Base-by-base conservation (phyloP, 2,113 vertebrate species). In the Scortum barcoo region DNA sequence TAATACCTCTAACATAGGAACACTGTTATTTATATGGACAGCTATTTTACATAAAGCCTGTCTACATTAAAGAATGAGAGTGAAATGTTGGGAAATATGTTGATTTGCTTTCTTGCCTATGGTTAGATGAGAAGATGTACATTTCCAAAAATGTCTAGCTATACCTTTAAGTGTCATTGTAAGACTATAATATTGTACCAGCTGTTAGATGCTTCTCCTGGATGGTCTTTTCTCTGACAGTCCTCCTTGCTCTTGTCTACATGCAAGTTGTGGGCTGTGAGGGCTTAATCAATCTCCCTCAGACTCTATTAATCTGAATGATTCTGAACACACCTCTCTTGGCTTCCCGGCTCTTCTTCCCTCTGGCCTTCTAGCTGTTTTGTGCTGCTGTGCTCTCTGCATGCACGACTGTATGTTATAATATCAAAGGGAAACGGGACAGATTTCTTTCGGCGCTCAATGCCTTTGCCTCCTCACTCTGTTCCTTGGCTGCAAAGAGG, bases 311-410 rank as follows among this genome's bases (percentile, higher is more conserved):
- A 60, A 54, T 78, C 63, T 71, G 53, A 76, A 85, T 70, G 66
- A 81, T 82, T 58, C 80, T 84, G 72, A 76, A 30, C 72, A 65
- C 57, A 63, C 28, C 17, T n/a, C 78, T 88, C 36, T 72, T 28
- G 53, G 72, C 86, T 77, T 80, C 30, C 44, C 26, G 22, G 70
- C 61, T 62, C 76, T 63, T 80, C 44, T 67, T 38, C 71, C 61
- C 79, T 46, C 7, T 40, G 6, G 62, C 48, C 76, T 81, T 30
- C 20, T 30, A 28, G 66, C n/a, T 88, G 46, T 85, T 72, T 74
- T 60, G 36, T 80, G 78, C 75, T 69, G 40, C 44, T 72, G 17
- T 48, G 38, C 73, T 89, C 30, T 56, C n/a, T 26, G 33, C 67
- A 76, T 87, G 79, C 69, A n/a, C n/a, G n/a, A n/a, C n/a, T 72